Evolutionary conservation across 2,113 vertebrate species (phyloP), one percentile per base, ranked within the genome.

Genomic region (Eulemur macaco): DNA sequence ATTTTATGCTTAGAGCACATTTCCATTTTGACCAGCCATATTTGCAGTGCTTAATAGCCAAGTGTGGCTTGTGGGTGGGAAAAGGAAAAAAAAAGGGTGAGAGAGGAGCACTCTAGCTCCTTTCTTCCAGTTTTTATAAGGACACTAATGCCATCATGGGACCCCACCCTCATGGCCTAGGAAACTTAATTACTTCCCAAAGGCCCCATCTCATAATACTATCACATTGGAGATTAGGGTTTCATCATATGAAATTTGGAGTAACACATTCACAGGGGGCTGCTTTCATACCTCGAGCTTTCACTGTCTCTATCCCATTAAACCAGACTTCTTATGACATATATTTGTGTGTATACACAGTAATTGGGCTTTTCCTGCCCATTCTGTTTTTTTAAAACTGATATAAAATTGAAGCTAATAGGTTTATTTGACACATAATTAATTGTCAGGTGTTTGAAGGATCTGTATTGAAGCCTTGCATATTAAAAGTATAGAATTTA

Each of bases 401-500:
- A 86, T 96, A 78, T 78, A 94, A 68, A 93, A 92, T 69, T 13
- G 80, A 95, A 93, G 84, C 71, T 96, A 95, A 78, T 85, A 74
- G 84, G 94, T 58, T 98, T 10, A 29, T 92, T 97, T 88, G 69
- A 31, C 12, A 2, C 11, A 89, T 18, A 90, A 39, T 94, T 91
- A 73, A 84, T 87, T 95, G 23, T 63, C 27, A 94, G 13, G 42
- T 74, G 29, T 37, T 96, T 97, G 90, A 91, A 96, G 94, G 87
- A 52, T 97, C 97, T 98, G 82, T 47, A 93, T 71, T 74, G 97
- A 95, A 81, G 74, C 89, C 86, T 89, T 47, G 69, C 69, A 95
- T 97, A 15, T 2, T 96, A 91, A 86, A 97, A 96, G 77, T 95
- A 94, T 89, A 96, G 76, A 93, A 96, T 93, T 96, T 94, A 98